Evolutionary conservation across 2,113 vertebrate genomes (phyloP).

Genomic region (Danionella cerebrum): DNA sequence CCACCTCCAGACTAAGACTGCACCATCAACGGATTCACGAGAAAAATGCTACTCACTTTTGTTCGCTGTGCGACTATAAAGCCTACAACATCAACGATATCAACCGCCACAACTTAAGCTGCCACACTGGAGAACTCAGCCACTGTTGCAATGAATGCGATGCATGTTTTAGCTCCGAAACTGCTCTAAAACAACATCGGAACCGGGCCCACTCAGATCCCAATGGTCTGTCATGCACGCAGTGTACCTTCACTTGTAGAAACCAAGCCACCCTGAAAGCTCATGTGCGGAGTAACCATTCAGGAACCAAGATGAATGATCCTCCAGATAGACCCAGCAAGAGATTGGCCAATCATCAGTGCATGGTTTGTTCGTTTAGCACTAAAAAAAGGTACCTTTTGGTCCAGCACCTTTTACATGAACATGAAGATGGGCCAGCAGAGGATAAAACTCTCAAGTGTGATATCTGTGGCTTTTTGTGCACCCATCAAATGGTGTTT

Average conservation of each 20-base stretch:
- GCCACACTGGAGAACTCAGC: constrained; percentile 73
- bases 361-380: constrained; percentile 76
- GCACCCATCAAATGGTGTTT: constrained; percentile 78
- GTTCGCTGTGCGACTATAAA: constrained; percentile 79
- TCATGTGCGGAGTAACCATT: constrained; percentile 74
- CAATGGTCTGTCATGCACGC: constrained; percentile 57
- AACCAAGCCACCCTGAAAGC: constrained; percentile 65
- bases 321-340: constrained; percentile 64
- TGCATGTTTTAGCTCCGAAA: constrained; percentile 80
- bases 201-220: constrained; percentile 70
- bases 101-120: constrained; percentile 78
- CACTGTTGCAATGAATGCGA: constrained; percentile 73
- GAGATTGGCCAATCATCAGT: constrained; percentile 73
- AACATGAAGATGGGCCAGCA: constrained; percentile 63
- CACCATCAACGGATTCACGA: constrained; percentile 84
- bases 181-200: constrained; percentile 81
- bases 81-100: constrained; percentile 83
- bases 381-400: constrained; percentile 73
- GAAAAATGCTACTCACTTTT: constrained; percentile 81
- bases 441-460: constrained; percentile 70
- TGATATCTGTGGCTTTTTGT: constrained; percentile 77
- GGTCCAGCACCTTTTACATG: constrained; percentile 74
- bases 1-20: constrained; percentile 81
- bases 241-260: constrained; percentile 68
- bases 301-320: constrained; percentile 22